Evolutionary conservation across 1,140 invertebrate species (phyloP), one percentile per base, ranked within the genome.

Genomic region (silkworm (Bombyx mori)): DNA sequence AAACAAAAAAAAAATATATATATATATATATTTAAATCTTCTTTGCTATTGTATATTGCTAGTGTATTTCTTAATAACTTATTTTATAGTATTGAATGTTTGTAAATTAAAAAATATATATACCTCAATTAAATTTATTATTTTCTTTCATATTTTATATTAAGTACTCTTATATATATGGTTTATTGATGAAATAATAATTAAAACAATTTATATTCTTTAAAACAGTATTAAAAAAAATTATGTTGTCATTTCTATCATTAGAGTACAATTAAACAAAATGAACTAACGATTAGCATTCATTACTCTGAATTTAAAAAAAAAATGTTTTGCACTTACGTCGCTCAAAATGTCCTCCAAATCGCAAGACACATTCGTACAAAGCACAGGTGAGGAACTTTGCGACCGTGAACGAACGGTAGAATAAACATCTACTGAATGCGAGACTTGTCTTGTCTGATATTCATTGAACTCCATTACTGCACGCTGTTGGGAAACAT

Each of bases 271-370:
- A 35, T 3, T 35, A 35, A 35, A 2, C 4, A 35, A 2, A 35
- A 35, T 35, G 26, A 35, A 3, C 26, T 35, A 35, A 35, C 26
- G 26, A 35, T 35, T 35, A 35, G 26, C 4, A 35, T 35, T 35
- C 1, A 35, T 35, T 35, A 35, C 26, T 5, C 4, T 35, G 2
- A 35, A 35, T 35, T 35, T 18, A 18, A 43, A 54, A 54, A 54
- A 7, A 53, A 43, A 18, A 56, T 42, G 35, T 18, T 56, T 22
- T 48, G 51, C 68, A 84, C 82, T 75, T 79, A 86, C 83, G 79
- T 86, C 83, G 73, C 74, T 86, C 75, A 86, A 84, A 71, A 85
- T 82, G 80, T 87, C 84, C 70, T 87, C 82, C 69, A 87, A 73
- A 68, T 85, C 82, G 55, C 75, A 79, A 69, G 68, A 77, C 45